Percentiles rank a stretch among this genome's conserved stretches.
These are phyloP conservation scores for Spodoptera picta DNA, from an alignment of 2,888 invertebrate genomes.

Conservation along the genomic window DNA sequence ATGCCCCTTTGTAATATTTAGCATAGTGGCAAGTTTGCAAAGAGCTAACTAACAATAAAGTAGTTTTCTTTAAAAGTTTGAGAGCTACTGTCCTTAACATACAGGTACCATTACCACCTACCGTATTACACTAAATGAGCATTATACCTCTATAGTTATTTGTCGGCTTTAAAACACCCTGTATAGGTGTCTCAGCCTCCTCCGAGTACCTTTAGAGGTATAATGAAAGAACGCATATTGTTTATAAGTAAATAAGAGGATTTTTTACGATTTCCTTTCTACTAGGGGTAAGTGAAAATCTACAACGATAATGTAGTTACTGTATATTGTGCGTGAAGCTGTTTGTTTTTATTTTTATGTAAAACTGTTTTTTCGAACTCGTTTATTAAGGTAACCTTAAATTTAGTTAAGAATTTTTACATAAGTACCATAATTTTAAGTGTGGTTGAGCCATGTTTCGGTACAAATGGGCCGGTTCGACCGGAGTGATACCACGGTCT, in stretches of 20 bases:
- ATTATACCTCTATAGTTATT: constrained; percentile 22
- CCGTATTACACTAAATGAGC: constrained; percentile 31
- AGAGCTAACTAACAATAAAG: too few species aligned
- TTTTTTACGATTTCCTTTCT: constrained; percentile 41
- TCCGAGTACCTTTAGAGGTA: constrained; percentile 31
- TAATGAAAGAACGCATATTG: constrained; percentile 35
- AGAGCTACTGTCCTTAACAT: constrained; percentile 6
- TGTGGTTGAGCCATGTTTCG: too few species aligned
- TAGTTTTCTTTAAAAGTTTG: constrained; percentile 1
- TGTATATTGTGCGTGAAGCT: not conserved
- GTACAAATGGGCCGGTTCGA: too few species aligned
- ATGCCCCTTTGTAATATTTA: too few species aligned
- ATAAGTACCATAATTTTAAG: too few species aligned
- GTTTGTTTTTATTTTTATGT: constrained; percentile 37
- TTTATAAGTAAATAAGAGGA: constrained; percentile 38
- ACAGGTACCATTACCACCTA: constrained; percentile 6
- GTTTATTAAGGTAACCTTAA: too few species aligned
- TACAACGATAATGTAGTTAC: constrained; percentile 19
- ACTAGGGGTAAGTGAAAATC: constrained; percentile 42
- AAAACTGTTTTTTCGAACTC: not conserved
- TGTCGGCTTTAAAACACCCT: constrained; percentile 24
- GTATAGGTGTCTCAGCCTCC: constrained; percentile 24
- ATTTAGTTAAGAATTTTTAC: too few species aligned
- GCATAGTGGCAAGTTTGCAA: too few species aligned
- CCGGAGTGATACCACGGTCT: too few species aligned